phyloP scores from a whole-genome alignment of 2,888 invertebrate species.

The Ephialtes manifestator region DNA sequence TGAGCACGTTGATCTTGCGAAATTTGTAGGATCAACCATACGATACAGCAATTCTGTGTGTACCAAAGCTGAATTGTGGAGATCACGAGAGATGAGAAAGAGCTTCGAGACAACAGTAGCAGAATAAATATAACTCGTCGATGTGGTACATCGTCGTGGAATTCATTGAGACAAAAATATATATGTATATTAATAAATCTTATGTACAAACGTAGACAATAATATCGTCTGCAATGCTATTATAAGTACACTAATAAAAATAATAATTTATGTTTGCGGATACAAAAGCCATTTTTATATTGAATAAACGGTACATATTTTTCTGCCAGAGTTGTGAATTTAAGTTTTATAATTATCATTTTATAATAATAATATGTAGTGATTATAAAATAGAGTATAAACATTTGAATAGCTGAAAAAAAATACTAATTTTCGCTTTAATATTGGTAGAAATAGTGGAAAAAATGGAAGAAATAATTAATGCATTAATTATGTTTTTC shows the following conservation, averaged over 20 bases:
- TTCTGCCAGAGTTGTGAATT: too few species aligned
- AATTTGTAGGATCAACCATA: constrained; percentile 42
- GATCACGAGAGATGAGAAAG: constrained; percentile 67
- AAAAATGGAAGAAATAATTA: too few species aligned
- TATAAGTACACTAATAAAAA: not conserved
- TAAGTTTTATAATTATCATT: too few species aligned
- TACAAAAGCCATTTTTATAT: not conserved
- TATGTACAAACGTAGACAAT: not conserved
- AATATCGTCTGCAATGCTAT: constrained; percentile 29
- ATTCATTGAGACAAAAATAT: constrained; percentile 53
- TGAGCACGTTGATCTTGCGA: constrained; percentile 51
- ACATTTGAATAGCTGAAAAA: too few species aligned
- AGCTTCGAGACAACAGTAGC: constrained; percentile 47
- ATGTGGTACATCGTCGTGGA: constrained; percentile 30
- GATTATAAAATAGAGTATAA: too few species aligned
- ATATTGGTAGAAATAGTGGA: too few species aligned
- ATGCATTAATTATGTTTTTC: too few species aligned
- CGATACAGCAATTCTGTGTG: not conserved
- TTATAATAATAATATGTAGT: too few species aligned
- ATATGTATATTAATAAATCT: constrained; percentile 20
- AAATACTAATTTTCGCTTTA: too few species aligned
- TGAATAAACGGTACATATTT: not conserved
- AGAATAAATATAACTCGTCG: constrained; percentile 33
- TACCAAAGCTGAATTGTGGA: constrained; percentile 15
- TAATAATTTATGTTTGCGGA: not conserved